phyloP scores from a whole-genome alignment of 2,113 vertebrate species.

The Ciconia stormi region DNA sequence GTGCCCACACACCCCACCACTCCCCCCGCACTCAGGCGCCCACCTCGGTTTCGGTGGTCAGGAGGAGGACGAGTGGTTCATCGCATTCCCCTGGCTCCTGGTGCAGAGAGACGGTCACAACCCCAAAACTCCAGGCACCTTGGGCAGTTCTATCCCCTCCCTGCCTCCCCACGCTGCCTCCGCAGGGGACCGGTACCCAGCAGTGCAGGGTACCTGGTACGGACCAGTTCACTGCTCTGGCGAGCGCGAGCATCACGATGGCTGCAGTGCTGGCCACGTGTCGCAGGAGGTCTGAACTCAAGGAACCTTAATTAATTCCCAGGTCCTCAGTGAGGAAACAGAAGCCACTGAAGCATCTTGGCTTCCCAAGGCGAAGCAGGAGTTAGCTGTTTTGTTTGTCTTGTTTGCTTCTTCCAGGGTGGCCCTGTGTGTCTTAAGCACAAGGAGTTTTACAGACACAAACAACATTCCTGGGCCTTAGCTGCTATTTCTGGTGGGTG shows the following conservation, averaged over 20 bases:
- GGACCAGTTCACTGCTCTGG: accelerated
- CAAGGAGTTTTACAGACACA: background rate
- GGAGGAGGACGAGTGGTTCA: background rate
- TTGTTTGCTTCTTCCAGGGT: background rate
- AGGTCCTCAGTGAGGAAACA: background rate
- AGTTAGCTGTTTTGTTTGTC: background rate
- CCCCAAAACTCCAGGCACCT: background rate
- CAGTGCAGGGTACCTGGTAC: accelerated
- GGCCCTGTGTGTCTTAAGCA: background rate
- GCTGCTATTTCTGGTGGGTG: background rate
- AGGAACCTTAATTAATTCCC: background rate
- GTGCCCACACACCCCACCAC: accelerated
- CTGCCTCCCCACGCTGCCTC: background rate
- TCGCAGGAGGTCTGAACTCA: background rate
- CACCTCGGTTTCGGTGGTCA: background rate
- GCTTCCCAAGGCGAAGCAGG: background rate
- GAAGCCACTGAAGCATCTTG: background rate
- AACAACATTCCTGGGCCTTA: background rate
- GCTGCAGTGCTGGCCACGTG: accelerated
- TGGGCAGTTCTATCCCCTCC: background rate
- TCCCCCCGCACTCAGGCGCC: accelerated
- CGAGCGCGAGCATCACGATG: accelerated
- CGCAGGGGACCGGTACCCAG: accelerated
- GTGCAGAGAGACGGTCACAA: background rate
- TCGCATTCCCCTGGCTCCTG: accelerated